Evolutionary conservation across 2,888 invertebrate species (phyloP), one percentile per base, ranked within the genome.

Genomic region (Euplexia lucipara): DNA sequence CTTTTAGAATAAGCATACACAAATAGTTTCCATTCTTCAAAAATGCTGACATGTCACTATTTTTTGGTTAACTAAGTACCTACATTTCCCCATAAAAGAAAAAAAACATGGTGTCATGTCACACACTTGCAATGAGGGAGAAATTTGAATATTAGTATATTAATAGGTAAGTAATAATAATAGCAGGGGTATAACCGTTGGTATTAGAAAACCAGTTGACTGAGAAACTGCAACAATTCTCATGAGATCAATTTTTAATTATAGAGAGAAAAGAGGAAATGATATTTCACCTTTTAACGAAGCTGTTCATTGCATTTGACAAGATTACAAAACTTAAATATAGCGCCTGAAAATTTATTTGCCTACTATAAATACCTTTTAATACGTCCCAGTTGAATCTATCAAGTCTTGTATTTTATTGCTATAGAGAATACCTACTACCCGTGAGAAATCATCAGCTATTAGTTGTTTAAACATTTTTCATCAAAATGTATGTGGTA

Each of bases 401-500:
- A 76, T 76, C 73, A 60, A 75, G 47, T 69, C 35, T 70, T 72
- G 51, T 48, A 70, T 84, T 84, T 83, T 81, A 83, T 75, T 70
- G 60, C 63, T 57, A 65, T 71, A 62, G 66, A 47, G 22, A 78
- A 63, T 64, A 44, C 58, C 65, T 74, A 78, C 73, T 86, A 82
- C 75, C 82, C 84, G 78, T 85, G 83, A 75, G 86, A 86, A 84
- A n/a, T n/a, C n/a, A n/a, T n/a, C n/a, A n/a, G n/a, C n/a, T n/a
- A n/a, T n/a, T n/a, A n/a, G n/a, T n/a, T n/a, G n/a, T n/a, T n/a
- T n/a, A n/a, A n/a, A n/a, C n/a, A n/a, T n/a, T n/a, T n/a, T n/a
- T n/a, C n/a, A n/a, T n/a, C n/a, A n/a, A n/a, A n/a, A n/a, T n/a
- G n/a, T n/a, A n/a, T n/a, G n/a, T n/a, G n/a, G n/a, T n/a, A n/a